These are phyloP conservation scores for Thripadectes ignobilis DNA, from an alignment of 2,797 vertebrate genomes.

Conservation along the genomic window DNA sequence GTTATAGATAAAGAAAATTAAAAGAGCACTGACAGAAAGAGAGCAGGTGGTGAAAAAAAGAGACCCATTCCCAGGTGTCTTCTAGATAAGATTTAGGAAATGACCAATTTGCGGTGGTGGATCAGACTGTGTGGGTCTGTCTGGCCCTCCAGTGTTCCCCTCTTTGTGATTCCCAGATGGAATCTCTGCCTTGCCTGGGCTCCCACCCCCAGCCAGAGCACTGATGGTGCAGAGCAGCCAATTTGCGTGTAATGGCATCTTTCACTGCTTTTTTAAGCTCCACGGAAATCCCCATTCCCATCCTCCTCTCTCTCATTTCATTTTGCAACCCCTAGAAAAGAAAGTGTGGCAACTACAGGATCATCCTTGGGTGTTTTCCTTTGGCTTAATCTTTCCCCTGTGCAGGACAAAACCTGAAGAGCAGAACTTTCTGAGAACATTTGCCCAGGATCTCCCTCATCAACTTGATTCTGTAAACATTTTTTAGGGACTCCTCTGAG, in stretches of 20 bases:
- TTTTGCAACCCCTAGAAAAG: neutral
- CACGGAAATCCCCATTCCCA: neutral
- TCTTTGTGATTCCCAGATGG: neutral
- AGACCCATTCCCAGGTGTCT: neutral
- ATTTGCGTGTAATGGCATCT: neutral
- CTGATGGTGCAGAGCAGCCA: neutral
- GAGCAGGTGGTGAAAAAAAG: neutral
- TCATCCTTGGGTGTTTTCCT: neutral
- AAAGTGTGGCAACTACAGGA: neutral
- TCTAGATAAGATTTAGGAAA: neutral
- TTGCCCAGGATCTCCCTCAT: neutral
- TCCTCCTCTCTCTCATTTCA: neutral
- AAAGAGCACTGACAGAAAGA: constrained; percentile 45
- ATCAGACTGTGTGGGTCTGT: neutral
- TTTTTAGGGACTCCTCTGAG: neutral
- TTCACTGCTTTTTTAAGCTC: neutral
- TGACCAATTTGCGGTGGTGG: neutral
- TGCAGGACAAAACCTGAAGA: neutral
- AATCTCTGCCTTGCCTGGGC: neutral
- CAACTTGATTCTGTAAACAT: neutral
- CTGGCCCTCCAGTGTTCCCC: neutral
- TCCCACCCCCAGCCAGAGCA: neutral
- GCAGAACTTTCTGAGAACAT: neutral
- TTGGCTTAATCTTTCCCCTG: neutral
- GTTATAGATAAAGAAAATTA: constrained; percentile 56